Percentiles rank a stretch among this genome's conserved stretches.
phyloP scores from a whole-genome alignment of 2,113 vertebrate species.

The Aegotheles bennettii region DNA sequence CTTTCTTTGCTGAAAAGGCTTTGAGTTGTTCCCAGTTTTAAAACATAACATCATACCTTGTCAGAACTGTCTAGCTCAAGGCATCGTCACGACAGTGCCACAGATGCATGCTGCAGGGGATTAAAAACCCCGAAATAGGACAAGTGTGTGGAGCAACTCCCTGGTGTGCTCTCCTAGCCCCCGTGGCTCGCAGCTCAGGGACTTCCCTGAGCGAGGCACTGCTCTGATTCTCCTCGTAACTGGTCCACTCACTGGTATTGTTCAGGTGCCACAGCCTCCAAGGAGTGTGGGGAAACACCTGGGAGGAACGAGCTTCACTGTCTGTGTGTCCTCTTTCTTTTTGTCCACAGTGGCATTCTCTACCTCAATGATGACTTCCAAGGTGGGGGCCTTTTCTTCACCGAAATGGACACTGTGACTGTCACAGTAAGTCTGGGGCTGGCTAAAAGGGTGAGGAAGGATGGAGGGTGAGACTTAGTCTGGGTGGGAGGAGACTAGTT shows the following conservation, averaged over 20 bases:
- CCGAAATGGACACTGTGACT: conserved; percentile 84
- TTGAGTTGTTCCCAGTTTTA: neutral
- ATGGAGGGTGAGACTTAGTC: no score
- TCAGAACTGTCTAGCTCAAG: neutral
- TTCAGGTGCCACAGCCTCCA: neutral
- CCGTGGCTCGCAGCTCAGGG: neutral
- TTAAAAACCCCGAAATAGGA: neutral
- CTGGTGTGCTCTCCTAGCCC: neutral
- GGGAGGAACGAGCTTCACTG: neutral
- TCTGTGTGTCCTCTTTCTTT: neutral
- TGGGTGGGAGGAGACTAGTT: neutral
- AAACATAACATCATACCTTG: neutral
- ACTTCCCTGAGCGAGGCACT: neutral
- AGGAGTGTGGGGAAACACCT: neutral
- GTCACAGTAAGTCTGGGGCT: conserved; percentile 77
- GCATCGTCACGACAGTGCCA: neutral
- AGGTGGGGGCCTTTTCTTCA: conserved; percentile 92
- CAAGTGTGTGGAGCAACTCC: neutral
- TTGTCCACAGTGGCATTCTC: conserved; percentile 82
- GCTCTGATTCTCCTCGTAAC: neutral
- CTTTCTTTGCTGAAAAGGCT: neutral
- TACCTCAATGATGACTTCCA: conserved; percentile 94
- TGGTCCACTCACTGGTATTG: neutral
- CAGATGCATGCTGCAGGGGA: neutral
- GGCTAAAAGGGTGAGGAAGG: neutral